Evolutionary conservation across 2,797 vertebrate species (phyloP), one percentile per base, ranked within the genome.

Genomic region (Sebastes nivosus): DNA sequence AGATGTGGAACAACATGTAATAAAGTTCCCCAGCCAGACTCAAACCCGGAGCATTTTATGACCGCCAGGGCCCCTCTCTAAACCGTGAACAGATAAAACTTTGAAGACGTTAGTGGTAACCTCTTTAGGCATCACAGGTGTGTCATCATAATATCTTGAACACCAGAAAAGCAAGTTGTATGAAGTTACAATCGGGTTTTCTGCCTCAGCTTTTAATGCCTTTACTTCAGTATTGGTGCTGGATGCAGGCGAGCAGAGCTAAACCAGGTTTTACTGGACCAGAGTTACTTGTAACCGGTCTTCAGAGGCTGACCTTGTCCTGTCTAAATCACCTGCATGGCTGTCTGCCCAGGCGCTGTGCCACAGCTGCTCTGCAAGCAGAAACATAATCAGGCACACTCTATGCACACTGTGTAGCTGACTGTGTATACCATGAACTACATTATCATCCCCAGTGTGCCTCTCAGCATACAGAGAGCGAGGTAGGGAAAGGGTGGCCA

Each of bases 281-380:
- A 6, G 58, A 66, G 68, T 30, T 36, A 27, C 57, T 22, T 67
- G 59, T 25, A 22, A 29, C 32, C 68, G 54, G 72, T 57, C 79
- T 87, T 80, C 71, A 58, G 70, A 76, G 68, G 34, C 81, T 89
- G 84, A 91, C 90, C 90, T 92, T 92, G 88, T 90, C 81, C 86
- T 72, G 78, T 82, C 87, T 90, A 82, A 90, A 85, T 93, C 90
- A 93, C 86, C 90, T 92, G 81, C 76, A 66, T 86, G 90, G 86
- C 83, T 14, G 27, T 72, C 57, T 80, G 90, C 92, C 92, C 89
- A 38, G 74, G 57, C 64, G 34, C 81, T 85, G 79, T 77, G 82
- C 80, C 79, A 46, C 86, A 83, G 77, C 87, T 86, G 91, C 87
- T 88, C 82, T 77, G 64, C 87, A 83, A 80, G 87, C 88, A 89